phyloP scores from a whole-genome alignment of 2,888 invertebrate genomes.

The Ceraclea dissimilis region DNA sequence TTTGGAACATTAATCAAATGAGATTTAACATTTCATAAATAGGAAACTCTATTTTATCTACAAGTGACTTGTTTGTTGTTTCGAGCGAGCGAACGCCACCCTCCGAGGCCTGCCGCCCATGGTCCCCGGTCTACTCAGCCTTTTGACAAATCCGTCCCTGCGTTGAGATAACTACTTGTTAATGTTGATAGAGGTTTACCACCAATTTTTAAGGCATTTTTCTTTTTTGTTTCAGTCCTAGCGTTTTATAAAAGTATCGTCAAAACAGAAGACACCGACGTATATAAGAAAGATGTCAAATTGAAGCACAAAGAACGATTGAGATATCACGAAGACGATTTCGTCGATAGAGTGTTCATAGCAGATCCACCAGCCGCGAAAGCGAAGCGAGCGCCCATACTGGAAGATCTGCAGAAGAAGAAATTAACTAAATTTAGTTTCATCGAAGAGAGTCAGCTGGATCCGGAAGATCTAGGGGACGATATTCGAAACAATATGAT shows the following conservation, averaged over 20 bases:
- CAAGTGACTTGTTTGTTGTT: too few species aligned
- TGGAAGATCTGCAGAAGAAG: constrained; percentile 17
- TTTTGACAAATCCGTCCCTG: too few species aligned
- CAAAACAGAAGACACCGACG: constrained; percentile 28
- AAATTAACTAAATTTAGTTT: constrained; percentile 16
- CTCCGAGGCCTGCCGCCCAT: too few species aligned
- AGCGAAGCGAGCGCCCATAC: constrained; percentile 1
- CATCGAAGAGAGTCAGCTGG: constrained; percentile 22
- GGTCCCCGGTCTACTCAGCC: too few species aligned
- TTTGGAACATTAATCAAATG: too few species aligned
- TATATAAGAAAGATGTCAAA: constrained; percentile 28
- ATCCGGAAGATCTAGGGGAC: constrained; percentile 18
- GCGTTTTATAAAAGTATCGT: constrained; percentile 38
- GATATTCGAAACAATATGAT: constrained; percentile 25
- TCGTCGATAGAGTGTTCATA: constrained; percentile 17
- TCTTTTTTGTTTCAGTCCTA: constrained; percentile 31
- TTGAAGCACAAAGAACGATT: constrained; percentile 16
- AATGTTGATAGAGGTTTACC: too few species aligned
- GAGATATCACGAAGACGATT: constrained; percentile 17
- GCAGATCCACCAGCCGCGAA: constrained; percentile 8
- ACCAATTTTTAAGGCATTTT: too few species aligned
- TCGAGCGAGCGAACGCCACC: too few species aligned
- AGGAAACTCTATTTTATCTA: too few species aligned
- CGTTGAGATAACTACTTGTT: too few species aligned
- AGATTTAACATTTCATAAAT: too few species aligned